A percentile compares a stretch with the other conserved stretches of the same genome.
phyloP scores from a whole-genome alignment of 1,140 invertebrate genomes.

The Apolygus lucorum region DNA sequence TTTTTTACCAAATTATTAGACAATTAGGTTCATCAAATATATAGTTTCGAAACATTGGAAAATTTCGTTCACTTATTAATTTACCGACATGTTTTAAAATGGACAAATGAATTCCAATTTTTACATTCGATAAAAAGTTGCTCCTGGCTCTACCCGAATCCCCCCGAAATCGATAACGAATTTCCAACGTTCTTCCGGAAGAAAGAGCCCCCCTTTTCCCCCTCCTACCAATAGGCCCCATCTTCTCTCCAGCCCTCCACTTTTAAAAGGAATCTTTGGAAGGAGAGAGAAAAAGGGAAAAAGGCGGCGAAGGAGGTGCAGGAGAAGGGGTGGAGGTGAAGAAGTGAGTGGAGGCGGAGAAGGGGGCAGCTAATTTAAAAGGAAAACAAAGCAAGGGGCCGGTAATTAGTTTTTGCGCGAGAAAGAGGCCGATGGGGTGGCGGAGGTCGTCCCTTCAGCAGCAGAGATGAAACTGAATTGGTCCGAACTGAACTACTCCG shows the following conservation, averaged over 20 bases:
- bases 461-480: neutral
- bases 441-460: neutral
- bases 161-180: neutral
- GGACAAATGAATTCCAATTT: no score
- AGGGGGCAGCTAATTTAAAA: conserved; percentile 11
- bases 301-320: neutral
- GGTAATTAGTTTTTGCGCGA: conserved; percentile 15
- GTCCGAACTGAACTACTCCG: conserved; percentile 3
- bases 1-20: no score
- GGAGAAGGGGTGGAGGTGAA: neutral
- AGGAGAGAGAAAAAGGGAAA: neutral
- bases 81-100: no score
- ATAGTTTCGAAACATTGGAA: no score
- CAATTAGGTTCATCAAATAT: no score
- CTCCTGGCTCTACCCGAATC: no score
- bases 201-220: neutral
- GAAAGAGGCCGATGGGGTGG: neutral
- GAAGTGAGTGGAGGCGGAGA: neutral
- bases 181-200: neutral
- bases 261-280: conserved; percentile 3
- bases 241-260: neutral
- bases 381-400: conserved; percentile 16
- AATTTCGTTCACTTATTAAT: no score
- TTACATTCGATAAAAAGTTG: no score
- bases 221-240: no score